phyloP scores from a whole-genome alignment of 1,140 invertebrate genomes.

The Sarcophaga bullata region DNA sequence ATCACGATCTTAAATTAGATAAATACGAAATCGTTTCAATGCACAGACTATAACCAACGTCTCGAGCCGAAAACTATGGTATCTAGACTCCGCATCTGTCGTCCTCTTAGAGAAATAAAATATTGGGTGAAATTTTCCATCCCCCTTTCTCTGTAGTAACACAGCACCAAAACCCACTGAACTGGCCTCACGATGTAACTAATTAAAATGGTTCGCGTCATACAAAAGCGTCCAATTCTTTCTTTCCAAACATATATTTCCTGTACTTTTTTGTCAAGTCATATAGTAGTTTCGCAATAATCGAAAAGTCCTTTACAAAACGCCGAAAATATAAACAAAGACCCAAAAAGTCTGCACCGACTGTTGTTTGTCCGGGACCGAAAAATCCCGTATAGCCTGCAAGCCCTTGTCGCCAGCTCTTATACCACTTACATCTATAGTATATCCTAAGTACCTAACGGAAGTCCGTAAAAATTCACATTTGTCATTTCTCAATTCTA shows the following conservation, averaged over 20 bases:
- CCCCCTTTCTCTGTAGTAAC: constrained; percentile 48
- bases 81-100: constrained; percentile 63
- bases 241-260: constrained; percentile 47
- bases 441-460: not conserved
- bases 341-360: constrained; percentile 49
- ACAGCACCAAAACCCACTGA: constrained; percentile 48
- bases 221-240: constrained; percentile 47
- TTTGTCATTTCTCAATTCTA: constrained; percentile 23
- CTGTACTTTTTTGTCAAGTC: constrained; percentile 52
- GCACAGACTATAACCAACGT: constrained; percentile 50
- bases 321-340: constrained; percentile 48
- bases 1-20: too few relatives aligned
- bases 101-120: constrained; percentile 64
- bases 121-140: constrained; percentile 55
- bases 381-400: constrained; percentile 46
- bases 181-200: constrained; percentile 54
- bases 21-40: too few relatives aligned
- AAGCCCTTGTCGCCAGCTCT: constrained; percentile 50
- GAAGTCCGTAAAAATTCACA: constrained; percentile 21
- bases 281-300: constrained; percentile 51
- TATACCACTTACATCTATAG: constrained; percentile 17
- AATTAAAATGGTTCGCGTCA: constrained; percentile 42
- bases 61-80: constrained; percentile 67
- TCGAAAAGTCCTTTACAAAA: constrained; percentile 51
- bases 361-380: constrained; percentile 48